phyloP scores from a whole-genome alignment of 2,113 vertebrate species.

The Mesitornis unicolor region DNA sequence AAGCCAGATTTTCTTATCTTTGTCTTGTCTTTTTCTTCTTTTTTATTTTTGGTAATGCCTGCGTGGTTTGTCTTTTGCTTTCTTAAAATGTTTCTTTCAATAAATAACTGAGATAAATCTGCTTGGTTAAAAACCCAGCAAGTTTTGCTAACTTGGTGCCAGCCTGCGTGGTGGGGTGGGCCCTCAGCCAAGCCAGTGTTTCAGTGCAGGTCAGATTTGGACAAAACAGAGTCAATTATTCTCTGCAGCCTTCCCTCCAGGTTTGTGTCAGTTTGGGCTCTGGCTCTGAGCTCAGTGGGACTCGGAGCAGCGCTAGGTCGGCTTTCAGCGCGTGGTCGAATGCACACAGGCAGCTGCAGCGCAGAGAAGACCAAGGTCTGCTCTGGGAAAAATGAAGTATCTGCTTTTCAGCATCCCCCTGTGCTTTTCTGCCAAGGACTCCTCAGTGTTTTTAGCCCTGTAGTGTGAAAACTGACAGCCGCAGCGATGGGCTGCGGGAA shows the following conservation, averaged over 20 bases:
- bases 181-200: not conserved
- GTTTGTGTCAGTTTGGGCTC: not conserved
- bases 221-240: not conserved
- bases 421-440: not conserved
- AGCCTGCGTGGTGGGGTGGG: not conserved
- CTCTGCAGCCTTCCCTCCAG: not conserved
- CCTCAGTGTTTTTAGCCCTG: not conserved
- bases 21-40: not conserved
- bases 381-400: not conserved
- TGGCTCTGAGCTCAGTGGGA: not conserved
- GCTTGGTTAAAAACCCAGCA: not conserved
- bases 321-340: not conserved
- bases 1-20: not conserved
- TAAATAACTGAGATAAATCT: not conserved
- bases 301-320: accelerated
- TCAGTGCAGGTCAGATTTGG: not conserved
- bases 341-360: not conserved
- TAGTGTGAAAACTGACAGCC: not conserved
- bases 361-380: not conserved
- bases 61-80: not conserved
- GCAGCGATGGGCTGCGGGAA: not conserved
- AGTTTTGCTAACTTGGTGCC: not conserved
- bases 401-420: not conserved
- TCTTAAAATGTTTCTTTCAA: not conserved
- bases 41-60: not conserved